These are phyloP conservation scores for Pimpla rufipes DNA, from an alignment of 2,888 invertebrate species.

Conservation along the genomic window DNA sequence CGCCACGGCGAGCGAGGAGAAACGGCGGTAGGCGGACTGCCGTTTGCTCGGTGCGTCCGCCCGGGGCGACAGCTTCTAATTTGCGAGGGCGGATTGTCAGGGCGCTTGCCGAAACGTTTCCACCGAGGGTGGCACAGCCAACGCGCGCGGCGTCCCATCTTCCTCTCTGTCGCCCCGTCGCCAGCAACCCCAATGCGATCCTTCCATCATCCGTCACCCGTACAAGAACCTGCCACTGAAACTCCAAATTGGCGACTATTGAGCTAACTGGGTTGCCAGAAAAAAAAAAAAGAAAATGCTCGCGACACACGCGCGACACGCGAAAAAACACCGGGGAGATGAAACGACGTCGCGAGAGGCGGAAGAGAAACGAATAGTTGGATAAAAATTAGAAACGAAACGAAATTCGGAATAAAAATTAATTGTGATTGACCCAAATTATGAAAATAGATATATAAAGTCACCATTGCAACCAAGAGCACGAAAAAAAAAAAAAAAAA, in stretches of 20 bases:
- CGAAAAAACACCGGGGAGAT: no score
- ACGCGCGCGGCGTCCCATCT: conserved; percentile 13
- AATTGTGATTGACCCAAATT: no score
- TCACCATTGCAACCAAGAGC: no score
- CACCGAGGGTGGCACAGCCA: background rate
- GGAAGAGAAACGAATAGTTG: no score
- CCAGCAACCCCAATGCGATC: background rate
- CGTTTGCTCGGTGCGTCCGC: conserved; percentile 39
- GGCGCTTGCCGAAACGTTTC: conserved; percentile 47
- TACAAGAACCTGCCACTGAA: conserved; percentile 30
- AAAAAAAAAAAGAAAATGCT: no score
- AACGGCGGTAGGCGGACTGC: background rate
- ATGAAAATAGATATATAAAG: no score
- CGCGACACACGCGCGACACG: no score
- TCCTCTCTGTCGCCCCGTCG: conserved; percentile 7
- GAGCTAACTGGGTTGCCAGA: conserved; percentile 1
- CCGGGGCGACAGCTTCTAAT: conserved; percentile 41
- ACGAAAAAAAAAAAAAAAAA: no score
- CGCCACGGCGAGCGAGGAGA: conserved; percentile 9
- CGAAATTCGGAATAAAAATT: no score
- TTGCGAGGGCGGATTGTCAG: conserved; percentile 34
- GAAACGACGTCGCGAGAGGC: no score
- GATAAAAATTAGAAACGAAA: no score
- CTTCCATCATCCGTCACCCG: conserved; percentile 16
- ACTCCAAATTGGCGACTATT: conserved; percentile 46